phyloP scores from a whole-genome alignment of 2,113 vertebrate genomes.

The Stegastes partitus region DNA sequence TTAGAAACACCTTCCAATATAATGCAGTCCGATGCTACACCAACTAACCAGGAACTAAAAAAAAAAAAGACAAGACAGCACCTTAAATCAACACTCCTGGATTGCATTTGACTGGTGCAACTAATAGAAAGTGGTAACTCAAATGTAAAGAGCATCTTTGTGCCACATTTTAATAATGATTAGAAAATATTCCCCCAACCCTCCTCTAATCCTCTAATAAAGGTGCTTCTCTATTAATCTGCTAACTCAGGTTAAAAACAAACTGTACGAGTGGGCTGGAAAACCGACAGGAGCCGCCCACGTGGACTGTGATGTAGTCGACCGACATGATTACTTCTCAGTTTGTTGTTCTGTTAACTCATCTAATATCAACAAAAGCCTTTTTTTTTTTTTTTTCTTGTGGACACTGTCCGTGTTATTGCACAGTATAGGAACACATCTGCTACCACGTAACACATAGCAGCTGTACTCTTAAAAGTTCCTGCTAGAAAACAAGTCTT shows the following conservation, averaged over 20 bases:
- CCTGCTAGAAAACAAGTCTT: slow-evolving; percentile 13
- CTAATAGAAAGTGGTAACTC: slow-evolving; percentile 9
- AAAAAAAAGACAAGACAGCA: background rate
- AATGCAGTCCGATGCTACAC: slow-evolving; percentile 35
- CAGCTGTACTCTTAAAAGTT: slow-evolving; percentile 33
- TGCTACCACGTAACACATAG: slow-evolving; percentile 4
- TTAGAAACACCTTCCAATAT: slow-evolving; percentile 1
- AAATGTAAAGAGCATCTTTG: slow-evolving; percentile 4
- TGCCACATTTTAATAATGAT: slow-evolving; percentile 1
- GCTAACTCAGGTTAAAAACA: slow-evolving; percentile 11
- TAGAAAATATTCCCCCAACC: slow-evolving; percentile 5
- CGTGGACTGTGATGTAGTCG: background rate
- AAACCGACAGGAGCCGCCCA: slow-evolving; percentile 3
- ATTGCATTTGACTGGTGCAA: slow-evolving; percentile 14
- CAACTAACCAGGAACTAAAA: slow-evolving; percentile 3
- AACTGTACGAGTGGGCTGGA: slow-evolving; percentile 2
- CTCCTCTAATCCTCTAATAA: background rate
- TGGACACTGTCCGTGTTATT: slow-evolving; percentile 42
- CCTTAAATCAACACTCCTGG: background rate
- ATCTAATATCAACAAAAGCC: slow-evolving; percentile 17
- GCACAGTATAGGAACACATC: slow-evolving; percentile 40
- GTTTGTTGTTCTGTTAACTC: slow-evolving; percentile 12
- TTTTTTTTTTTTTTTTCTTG: slow-evolving; percentile 15
- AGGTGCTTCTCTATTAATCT: background rate
- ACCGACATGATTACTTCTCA: slow-evolving; percentile 20